Evolutionary conservation across 2,113 vertebrate genomes (phyloP).

Genomic region (Pollimyrus isidori): DNA sequence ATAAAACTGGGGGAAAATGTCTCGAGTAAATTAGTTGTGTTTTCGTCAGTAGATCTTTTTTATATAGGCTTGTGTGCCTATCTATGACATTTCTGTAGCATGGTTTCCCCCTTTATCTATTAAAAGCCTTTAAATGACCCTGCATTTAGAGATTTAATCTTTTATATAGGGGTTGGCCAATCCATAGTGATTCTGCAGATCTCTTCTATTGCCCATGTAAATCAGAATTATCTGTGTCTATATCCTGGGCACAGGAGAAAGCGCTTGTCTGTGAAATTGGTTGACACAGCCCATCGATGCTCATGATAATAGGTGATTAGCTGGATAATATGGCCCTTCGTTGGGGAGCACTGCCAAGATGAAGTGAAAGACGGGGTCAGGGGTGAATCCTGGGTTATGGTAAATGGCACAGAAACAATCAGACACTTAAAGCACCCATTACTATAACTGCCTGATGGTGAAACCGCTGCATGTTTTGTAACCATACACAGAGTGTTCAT

Average conservation of each 20-base stretch:
- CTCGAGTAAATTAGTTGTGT: constrained; percentile 14
- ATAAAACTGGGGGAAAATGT: neutral
- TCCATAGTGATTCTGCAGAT: constrained; percentile 57
- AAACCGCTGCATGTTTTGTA: neutral
- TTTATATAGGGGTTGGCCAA: constrained; percentile 55
- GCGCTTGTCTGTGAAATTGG: constrained; percentile 77
- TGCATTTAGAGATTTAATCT: constrained; percentile 44
- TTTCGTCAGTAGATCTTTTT: constrained; percentile 13
- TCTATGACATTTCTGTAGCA: constrained; percentile 14
- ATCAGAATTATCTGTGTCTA: constrained; percentile 61
- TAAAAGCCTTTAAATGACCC: constrained; percentile 31
- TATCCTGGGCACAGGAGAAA: constrained; percentile 48
- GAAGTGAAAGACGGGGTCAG: constrained; percentile 5
- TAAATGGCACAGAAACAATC: constrained; percentile 10
- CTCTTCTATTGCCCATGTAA: constrained; percentile 68
- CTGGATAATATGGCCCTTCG: constrained; percentile 35
- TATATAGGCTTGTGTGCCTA: constrained; percentile 1
- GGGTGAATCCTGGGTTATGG: constrained; percentile 14
- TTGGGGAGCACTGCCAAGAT: neutral
- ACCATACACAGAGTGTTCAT: neutral
- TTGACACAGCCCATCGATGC: constrained; percentile 66
- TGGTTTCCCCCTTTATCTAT: constrained; percentile 21
- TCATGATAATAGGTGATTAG: constrained; percentile 63
- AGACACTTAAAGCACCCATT: neutral
- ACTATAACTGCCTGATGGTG: neutral